phyloP scores from a whole-genome alignment of 2,888 invertebrate genomes.

The Xylophagus ater region DNA sequence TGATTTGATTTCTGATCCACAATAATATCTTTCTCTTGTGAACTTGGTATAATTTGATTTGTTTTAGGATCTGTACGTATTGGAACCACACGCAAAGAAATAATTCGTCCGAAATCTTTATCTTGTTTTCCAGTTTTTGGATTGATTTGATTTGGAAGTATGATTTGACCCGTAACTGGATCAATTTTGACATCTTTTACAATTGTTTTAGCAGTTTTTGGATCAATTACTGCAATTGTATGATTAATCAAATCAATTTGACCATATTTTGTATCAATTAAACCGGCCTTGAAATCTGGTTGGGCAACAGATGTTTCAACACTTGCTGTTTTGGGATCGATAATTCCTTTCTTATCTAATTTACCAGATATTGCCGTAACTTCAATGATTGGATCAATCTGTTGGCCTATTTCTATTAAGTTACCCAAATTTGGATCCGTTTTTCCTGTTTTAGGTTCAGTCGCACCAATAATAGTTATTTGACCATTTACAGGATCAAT shows the following conservation, averaged over 20 bases:
- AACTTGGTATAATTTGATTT: constrained; percentile 42
- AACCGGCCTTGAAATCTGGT: constrained; percentile 55
- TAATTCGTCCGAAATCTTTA: constrained; percentile 53
- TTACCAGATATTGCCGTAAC: constrained; percentile 57
- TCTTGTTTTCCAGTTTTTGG: constrained; percentile 62
- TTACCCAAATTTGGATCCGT: constrained; percentile 52
- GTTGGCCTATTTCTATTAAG: constrained; percentile 58
- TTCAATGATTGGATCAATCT: constrained; percentile 54
- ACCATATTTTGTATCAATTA: constrained; percentile 61
- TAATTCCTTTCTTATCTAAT: constrained; percentile 57
- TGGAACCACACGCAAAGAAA: constrained; percentile 52
- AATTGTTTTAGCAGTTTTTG: constrained; percentile 57
- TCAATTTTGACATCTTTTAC: constrained; percentile 56
- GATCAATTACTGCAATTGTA: constrained; percentile 56
- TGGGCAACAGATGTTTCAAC: constrained; percentile 56
- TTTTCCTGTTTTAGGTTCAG: constrained; percentile 53
- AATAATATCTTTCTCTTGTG: constrained; percentile 34
- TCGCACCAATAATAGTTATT: constrained; percentile 43
- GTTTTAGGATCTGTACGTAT: constrained; percentile 52
- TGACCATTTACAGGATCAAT: constrained; percentile 59
- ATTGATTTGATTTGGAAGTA: constrained; percentile 57
- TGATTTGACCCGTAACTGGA: constrained; percentile 52
- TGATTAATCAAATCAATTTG: constrained; percentile 58
- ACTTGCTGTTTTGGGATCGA: constrained; percentile 53
- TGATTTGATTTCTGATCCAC: constrained; percentile 39